Conservation (phyloP, 2,113 vertebrate species). For the Pelodiscus sinensis region DNA sequence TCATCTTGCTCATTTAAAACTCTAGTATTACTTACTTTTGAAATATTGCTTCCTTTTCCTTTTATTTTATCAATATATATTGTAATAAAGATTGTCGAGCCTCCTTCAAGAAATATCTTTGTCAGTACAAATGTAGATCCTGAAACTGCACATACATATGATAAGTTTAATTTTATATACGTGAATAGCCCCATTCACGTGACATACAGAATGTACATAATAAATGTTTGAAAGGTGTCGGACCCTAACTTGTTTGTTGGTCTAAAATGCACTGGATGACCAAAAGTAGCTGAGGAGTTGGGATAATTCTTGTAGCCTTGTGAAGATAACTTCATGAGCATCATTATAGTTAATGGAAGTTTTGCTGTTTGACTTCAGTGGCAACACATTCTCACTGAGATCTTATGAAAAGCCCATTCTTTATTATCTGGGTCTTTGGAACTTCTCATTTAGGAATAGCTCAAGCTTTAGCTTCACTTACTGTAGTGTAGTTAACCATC, state of each 20-base stretch:
- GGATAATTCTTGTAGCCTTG: neutral
- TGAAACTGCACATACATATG: neutral
- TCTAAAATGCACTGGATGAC: neutral
- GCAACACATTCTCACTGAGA: neutral
- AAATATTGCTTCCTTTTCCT: constrained; percentile 8
- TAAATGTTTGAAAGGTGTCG: neutral
- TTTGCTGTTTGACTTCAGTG: neutral
- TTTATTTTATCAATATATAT: neutral
- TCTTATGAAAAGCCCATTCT: neutral
- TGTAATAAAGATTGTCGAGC: neutral
- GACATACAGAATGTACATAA: neutral
- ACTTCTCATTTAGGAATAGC: neutral
- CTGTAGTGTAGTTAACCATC: neutral
- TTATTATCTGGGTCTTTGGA: neutral
- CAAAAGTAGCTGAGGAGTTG: neutral
- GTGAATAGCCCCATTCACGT: neutral
- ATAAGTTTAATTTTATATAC: neutral
- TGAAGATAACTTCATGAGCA: neutral
- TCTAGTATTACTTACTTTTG: neutral
- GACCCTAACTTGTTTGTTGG: neutral
- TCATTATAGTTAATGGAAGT: neutral
- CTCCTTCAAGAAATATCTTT: neutral
- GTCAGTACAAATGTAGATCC: neutral
- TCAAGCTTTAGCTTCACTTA: neutral
- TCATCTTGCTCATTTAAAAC: neutral